Evolutionary conservation across 2,797 vertebrate genomes (phyloP).

Genomic region (Spizella passerina): DNA sequence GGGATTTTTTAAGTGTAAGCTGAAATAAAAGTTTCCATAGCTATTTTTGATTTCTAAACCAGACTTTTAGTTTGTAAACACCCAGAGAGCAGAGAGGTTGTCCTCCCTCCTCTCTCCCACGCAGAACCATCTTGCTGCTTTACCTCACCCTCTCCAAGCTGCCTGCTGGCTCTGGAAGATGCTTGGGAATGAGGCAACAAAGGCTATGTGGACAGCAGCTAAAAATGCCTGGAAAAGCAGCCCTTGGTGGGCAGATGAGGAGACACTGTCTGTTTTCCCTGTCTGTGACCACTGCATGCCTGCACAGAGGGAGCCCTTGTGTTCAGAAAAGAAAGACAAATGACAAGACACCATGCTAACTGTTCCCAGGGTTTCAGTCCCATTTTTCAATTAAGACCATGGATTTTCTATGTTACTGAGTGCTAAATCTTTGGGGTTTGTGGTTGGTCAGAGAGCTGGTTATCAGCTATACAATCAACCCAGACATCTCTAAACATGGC

Average conservation of each 20-base stretch:
- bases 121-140: background rate
- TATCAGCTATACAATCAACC: background rate
- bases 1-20: background rate
- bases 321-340: background rate
- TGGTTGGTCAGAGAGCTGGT: background rate
- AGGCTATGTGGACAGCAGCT: background rate
- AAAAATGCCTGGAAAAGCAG: background rate
- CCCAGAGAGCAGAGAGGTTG: background rate
- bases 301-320: background rate
- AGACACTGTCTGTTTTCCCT: background rate
- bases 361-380: background rate
- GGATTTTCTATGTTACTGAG: background rate
- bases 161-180: background rate
- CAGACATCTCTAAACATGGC: background rate
- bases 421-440: background rate
- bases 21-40: constrained; percentile 56
- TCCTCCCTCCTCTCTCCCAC: background rate
- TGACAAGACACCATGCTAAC: too few species aligned
- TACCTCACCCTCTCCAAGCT: background rate
- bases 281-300: background rate
- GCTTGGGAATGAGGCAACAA: constrained; percentile 12
- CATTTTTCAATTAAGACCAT: background rate
- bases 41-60: constrained; percentile 35
- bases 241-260: background rate
- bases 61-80: constrained; percentile 31